Conservation (phyloP, 2,113 vertebrate species). For the Crotalus viridis region DNA sequence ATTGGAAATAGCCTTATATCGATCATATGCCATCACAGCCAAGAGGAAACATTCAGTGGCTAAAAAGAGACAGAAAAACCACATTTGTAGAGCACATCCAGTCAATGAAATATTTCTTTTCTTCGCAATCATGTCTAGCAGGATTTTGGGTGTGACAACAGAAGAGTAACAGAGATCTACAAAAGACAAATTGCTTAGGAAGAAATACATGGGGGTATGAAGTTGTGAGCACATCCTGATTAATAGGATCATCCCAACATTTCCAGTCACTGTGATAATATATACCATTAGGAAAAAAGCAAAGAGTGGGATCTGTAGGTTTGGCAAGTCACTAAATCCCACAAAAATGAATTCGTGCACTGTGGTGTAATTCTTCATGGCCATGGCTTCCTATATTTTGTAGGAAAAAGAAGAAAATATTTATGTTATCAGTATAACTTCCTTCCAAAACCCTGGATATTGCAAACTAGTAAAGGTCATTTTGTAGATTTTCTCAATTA, state of each 20-base stretch:
- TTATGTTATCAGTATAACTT: background rate
- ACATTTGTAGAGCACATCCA: slow-evolving; percentile 20
- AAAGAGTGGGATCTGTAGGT: slow-evolving; percentile 36
- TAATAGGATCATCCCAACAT: slow-evolving; percentile 45
- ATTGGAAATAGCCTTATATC: background rate
- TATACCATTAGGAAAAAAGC: slow-evolving; percentile 45
- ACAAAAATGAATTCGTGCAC: slow-evolving; percentile 50
- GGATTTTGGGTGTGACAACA: slow-evolving; percentile 52
- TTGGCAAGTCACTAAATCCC: slow-evolving; percentile 35
- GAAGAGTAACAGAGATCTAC: slow-evolving; percentile 55
- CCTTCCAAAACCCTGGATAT: background rate
- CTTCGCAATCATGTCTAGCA: slow-evolving; percentile 29
- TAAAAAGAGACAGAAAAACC: slow-evolving; percentile 16
- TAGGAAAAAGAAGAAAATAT: background rate
- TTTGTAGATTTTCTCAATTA: background rate
- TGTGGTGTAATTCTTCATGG: slow-evolving; percentile 23
- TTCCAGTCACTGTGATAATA: slow-evolving; percentile 29
- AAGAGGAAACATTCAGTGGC: slow-evolving; percentile 5
- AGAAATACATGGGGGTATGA: slow-evolving; percentile 54
- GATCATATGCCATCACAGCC: slow-evolving; percentile 25
- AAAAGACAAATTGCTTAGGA: slow-evolving; percentile 56
- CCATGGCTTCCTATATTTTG: slow-evolving; percentile 12
- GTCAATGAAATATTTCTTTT: slow-evolving; percentile 16
- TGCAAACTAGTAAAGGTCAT: background rate
- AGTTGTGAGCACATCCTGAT: slow-evolving; percentile 46